These are phyloP conservation scores for Crotalus viridis DNA, from an alignment of 2,113 vertebrate species.

Conservation along the genomic window DNA sequence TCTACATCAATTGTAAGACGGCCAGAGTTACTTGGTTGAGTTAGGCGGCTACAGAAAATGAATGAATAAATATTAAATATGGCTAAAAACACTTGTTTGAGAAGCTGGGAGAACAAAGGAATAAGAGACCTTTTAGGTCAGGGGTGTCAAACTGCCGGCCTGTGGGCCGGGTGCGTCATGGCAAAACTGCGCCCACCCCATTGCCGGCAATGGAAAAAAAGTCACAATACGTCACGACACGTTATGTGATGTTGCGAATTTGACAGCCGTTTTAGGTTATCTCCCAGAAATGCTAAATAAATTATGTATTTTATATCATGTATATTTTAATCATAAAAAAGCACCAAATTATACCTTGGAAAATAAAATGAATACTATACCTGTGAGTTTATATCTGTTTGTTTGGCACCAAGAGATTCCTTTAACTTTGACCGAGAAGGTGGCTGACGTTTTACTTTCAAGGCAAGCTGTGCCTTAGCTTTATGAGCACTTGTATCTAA, in stretches of 20 bases:
- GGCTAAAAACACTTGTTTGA: neutral
- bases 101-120: neutral
- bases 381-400: slow-evolving; percentile 52
- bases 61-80: neutral
- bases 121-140: neutral
- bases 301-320: neutral
- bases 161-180: too few relatives aligned
- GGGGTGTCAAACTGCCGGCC: too few relatives aligned
- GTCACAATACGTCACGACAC: too few relatives aligned
- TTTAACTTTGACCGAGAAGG: slow-evolving; percentile 85
- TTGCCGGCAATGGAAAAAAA: too few relatives aligned
- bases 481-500: slow-evolving; percentile 87
- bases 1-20: neutral
- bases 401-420: slow-evolving; percentile 67
- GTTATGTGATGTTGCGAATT: too few relatives aligned
- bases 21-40: neutral
- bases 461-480: slow-evolving; percentile 84
- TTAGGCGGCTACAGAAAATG: neutral
- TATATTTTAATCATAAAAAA: neutral
- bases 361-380: slow-evolving; percentile 26
- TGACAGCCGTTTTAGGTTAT: neutral
- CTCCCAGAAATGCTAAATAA: neutral
- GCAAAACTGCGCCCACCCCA: too few relatives aligned
- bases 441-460: slow-evolving; percentile 84
- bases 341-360: neutral